Evolutionary conservation across 2,797 vertebrate genomes (phyloP), one percentile per base, ranked within the genome.

Genomic region (Myoxocephalus aenaeus): DNA sequence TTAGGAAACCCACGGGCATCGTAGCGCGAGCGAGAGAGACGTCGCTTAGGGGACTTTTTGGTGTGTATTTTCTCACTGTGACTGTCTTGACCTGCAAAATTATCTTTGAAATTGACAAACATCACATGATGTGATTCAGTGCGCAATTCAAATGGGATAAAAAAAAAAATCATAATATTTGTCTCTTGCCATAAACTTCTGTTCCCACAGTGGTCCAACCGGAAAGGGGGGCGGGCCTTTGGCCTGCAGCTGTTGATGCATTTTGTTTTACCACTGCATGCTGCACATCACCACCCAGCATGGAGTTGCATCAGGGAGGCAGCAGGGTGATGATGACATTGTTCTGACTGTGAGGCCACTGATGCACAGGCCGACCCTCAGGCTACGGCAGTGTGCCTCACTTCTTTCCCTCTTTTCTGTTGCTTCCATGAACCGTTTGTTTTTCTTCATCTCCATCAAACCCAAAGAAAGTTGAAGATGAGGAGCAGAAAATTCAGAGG

Each of bases 291-390:
- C 53, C 63, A 50, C 65, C 68, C n/a, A 50, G 66, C 65, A 73
- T 58, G 59, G 62, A 59, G 42, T 51, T 71, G 50, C 46, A 85
- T 77, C 73, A 67, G 63, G 67, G 1, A 65, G 56, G 76, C 75
- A 78, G 77, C 76, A n/a, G 80, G 81, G 75, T 5, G 42, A 74
- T 25, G 74, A 86, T 62, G 80, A 74, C 79, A 40, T 40, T 13
- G 12, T 40, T 40, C 11, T 38, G 9, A 38, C 36, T 10, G 36
- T 38, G 36, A 10, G 36, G 36, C 36, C 36, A 5, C 36, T 9
- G 36, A 38, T 38, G 36, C 36, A 38, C 36, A 38, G 36, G 10
- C 36, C 36, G 10, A 38, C 36, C 36, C 36, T 10, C 36, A 10
- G 36, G 36, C 1, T 38, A 38, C 36, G 36, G 3, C 32, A 32